Evolutionary conservation across 2,888 invertebrate species (phyloP), one percentile per base, ranked within the genome.

Genomic region (Erannis defoliaria): DNA sequence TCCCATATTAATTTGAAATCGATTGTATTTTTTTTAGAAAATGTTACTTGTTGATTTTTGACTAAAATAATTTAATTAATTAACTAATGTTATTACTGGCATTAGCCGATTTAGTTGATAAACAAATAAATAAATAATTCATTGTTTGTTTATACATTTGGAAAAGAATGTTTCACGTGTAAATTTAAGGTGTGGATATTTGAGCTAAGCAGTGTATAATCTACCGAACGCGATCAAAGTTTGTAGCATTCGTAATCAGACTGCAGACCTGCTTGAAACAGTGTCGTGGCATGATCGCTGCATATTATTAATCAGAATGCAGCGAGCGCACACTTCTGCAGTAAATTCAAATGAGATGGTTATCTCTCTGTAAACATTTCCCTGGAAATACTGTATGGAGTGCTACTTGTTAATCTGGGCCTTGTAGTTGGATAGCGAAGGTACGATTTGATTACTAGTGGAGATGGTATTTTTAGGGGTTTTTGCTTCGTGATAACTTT

Each of bases 301-400:
- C 49, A 49, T 46, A 46, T 48, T 23, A 49, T 49, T 49, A 49
- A 49, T 49, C 35, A 21, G 35, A 49, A 49, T 49, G 49, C 50
- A 51, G 38, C 38, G 26, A 26, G 38, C 26, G 29, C 12, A 14
- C n/a, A 19, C 33, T 19, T 35, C 49, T 18, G 50, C 38, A 18
- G 38, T 26, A 51, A 51, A 51, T 51, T 37, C 50, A 51, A 51
- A 51, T 38, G 50, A 51, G 50, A 38, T 51, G 23, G 50, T 29
- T 51, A 51, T 51, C 50, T 37, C 19, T 38, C 38, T 38, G 38
- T 51, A 51, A 51, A 51, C 50, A 51, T 23, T 16, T 26, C 38
- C 18, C 38, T 29, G 38, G 38, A 51, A 45, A 49, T 48, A 37
- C 35, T 51, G 38, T 50, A 16, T 50, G 23, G 14, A 51, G 50